Evolutionary conservation across 2,113 vertebrate species (phyloP), one percentile per base, ranked within the genome.

Genomic region (Nothocercus julius): DNA sequence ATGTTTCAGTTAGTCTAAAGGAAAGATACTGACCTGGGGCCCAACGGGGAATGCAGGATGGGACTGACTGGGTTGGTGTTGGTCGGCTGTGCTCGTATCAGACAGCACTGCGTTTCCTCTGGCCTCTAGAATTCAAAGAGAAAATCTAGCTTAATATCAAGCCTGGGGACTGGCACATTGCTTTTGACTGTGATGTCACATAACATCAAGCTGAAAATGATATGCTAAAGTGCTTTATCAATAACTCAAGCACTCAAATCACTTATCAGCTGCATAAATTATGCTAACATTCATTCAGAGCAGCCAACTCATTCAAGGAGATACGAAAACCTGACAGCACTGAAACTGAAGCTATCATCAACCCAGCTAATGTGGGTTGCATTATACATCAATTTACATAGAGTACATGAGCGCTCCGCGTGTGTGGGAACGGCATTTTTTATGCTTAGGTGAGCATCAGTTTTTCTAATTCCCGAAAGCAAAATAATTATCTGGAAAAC

Each of bases 31-130:
- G 82, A 99, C 99, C 99, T 99, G 99, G 94, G 98, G 98, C 91
- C 99, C 99, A 93, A 99, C 98, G 5, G 98, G 97, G 95, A 99
- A 99, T 0, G 98, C 92, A 30, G 98, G 98, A 87, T 99, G 99
- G 59, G 98, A 97, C 97, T 99, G 99, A 88, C 97, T 97, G 82
- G 98, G 96, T 42, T 98, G 98, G 94, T 98, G 98, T 93, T 98
- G 99, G 83, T 99, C 99, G 78, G 98, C 98, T 63, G 98, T 98
- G 96, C 98, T 98, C 15, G 98, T 92, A 74, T 99, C 99, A 80
- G 98, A 98, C 82, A 97, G 83, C 56, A 84, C 80, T 3, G 96
- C 68, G 88, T 96, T 98, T 97, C 98, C 98, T 98, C 98, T 98
- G 97, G 97, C 97, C 96, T 98, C 98, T 98, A 95, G 94, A 98